phyloP scores from a whole-genome alignment of 2,888 invertebrate species.

The Caenorhabditis afra region DNA sequence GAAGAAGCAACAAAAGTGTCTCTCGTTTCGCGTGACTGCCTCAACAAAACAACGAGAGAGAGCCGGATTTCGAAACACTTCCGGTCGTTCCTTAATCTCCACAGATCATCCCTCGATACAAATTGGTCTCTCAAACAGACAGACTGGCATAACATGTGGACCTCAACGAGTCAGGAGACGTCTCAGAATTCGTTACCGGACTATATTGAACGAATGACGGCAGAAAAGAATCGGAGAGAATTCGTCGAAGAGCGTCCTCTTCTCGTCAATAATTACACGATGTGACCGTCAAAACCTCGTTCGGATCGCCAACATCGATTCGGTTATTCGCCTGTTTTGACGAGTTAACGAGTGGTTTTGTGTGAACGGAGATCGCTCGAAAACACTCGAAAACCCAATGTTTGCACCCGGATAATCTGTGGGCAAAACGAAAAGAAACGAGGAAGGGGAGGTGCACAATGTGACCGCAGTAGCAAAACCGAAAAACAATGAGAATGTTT shows the following conservation, averaged over 20 bases:
- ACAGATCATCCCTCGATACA: neutral
- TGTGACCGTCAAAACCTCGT: constrained; percentile 28
- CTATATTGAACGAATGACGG: neutral
- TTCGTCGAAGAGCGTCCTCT: constrained; percentile 5
- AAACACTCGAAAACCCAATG: constrained; percentile 5
- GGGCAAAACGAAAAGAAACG: neutral
- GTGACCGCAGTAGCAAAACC: neutral
- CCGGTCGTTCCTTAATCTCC: constrained; percentile 5
- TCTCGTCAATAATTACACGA: constrained; percentile 18
- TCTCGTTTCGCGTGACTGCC: constrained; percentile 11
- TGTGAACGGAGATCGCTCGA: neutral
- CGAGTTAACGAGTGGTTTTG: constrained; percentile 17
- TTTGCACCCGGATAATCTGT: constrained; percentile 2
- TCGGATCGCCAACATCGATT: constrained; percentile 32
- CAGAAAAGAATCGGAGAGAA: too few species aligned
- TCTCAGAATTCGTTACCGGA: too few species aligned
- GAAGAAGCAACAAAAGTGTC: constrained; percentile 24
- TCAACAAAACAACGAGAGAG: neutral
- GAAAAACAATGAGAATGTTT: constrained; percentile 1
- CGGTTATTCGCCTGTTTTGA: constrained; percentile 23
- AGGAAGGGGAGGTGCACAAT: neutral
- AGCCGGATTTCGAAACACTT: constrained; percentile 35
- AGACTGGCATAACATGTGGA: too few species aligned
- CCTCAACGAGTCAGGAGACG: too few species aligned
- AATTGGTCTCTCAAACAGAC: too few species aligned